Base-by-base conservation (phyloP, 1,140 invertebrate species). In the Mya arenaria region DNA sequence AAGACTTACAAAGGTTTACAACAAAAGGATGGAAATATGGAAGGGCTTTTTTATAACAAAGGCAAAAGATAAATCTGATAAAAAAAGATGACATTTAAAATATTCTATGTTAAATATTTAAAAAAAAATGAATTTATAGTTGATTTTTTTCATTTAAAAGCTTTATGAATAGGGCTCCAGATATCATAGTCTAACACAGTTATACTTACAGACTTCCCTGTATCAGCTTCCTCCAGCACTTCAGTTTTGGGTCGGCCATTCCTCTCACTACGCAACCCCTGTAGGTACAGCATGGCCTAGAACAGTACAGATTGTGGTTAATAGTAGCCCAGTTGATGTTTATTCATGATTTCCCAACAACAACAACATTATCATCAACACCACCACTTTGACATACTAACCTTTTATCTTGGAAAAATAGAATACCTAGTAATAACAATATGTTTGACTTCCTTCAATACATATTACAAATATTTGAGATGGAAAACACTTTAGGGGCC, bases 281-380 rank as follows among this genome's bases (percentile, higher is more conserved):
- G 75, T 15, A 84, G 41, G 62, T 80, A 80, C 60, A 80, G 52
- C 71, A 80, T 68, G 52, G 62, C 58, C 75, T 81, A 17, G 23
- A 74, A 62, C 15, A 56, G 13, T 10, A 62, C 58, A 62, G 23
- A 48, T 48, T 8, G 28, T 23, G 28, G n/a, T n/a, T n/a, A 17
- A 25, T 60, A 17, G 8, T 60, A 17, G 6, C 17, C 17, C 17
- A 8, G 17, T 10, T 60, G 23, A 17, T 6, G 23, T 23, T 23
- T 10, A 17, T 60, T 17, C 8, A 10, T 23, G 56, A 17, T 17
- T 60, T 60, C 28, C 28, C 17, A 6, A 60, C 8, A 6, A 23
- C 17, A 25, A 60, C 6, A 28, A 23, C 28, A 28, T 23, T 10
- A 8, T 17, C 23, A 10, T 13, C 8, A 25, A 60, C 17, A 25